These are phyloP conservation scores for Hyposoter didymator DNA, from an alignment of 2,888 invertebrate species.

Conservation along the genomic window DNA sequence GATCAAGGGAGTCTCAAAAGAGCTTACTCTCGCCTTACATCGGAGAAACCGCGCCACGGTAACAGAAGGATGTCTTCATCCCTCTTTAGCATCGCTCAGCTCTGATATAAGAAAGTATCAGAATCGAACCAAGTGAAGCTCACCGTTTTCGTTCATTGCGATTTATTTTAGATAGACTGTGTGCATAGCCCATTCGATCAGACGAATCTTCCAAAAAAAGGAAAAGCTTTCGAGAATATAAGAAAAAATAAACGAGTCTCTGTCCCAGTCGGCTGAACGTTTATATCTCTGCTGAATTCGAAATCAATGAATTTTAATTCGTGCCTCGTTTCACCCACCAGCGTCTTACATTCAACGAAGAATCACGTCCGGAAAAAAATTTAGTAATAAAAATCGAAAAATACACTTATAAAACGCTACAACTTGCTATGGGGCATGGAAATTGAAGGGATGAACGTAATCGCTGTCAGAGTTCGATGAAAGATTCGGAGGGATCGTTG, in stretches of 20 bases:
- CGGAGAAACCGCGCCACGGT: constrained; percentile 11
- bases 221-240: constrained; percentile 4
- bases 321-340: background rate
- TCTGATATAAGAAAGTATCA: constrained; percentile 37
- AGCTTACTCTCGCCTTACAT: constrained; percentile 9
- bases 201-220: background rate
- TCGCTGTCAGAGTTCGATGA: background rate
- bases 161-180: constrained; percentile 27
- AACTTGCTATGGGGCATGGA: background rate
- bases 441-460: background rate
- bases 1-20: constrained; percentile 6
- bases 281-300: background rate
- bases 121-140: constrained; percentile 26
- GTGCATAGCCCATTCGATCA: constrained; percentile 31
- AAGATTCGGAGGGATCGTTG: no score
- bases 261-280: background rate
- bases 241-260: constrained; percentile 11
- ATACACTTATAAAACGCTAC: background rate
- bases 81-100: constrained; percentile 18
- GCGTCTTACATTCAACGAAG: background rate
- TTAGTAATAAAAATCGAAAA: background rate
- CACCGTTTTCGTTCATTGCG: background rate
- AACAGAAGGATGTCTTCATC: constrained; percentile 13
- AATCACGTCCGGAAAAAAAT: background rate
- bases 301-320: constrained; percentile 5